A percentile compares a stretch with the other conserved stretches of the same genome.
These are phyloP conservation scores for Caenorhabditis sp. DNA, from an alignment of 2,888 invertebrate genomes.

Conservation along the genomic window DNA sequence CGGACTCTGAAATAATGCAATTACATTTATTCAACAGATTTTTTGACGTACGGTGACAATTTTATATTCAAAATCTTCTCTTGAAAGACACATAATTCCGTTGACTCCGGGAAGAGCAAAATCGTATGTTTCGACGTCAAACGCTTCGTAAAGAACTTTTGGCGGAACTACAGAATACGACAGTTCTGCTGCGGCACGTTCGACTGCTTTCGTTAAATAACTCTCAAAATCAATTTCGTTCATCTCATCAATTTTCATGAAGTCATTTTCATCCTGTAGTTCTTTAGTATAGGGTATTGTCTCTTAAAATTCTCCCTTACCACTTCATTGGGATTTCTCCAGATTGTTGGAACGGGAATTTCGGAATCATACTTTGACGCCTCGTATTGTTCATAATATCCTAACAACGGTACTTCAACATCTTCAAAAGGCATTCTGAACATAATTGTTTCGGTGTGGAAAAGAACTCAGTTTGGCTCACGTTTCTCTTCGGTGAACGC, in stretches of 20 bases:
- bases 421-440: constrained; percentile 41
- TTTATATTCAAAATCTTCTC: constrained; percentile 9
- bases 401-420: constrained; percentile 30
- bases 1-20: constrained; percentile 26
- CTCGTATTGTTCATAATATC: constrained; percentile 52
- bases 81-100: constrained; percentile 45
- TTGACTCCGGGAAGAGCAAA: constrained; percentile 58
- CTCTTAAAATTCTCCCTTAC: no score
- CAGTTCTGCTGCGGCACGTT: constrained; percentile 30
- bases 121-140: constrained; percentile 48
- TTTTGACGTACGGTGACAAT: constrained; percentile 17
- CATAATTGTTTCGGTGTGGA: background rate
- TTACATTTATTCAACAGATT: background rate
- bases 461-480: constrained; percentile 9
- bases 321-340: constrained; percentile 21
- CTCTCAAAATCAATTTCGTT: constrained; percentile 43
- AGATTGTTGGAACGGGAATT: constrained; percentile 26
- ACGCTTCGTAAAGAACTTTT: constrained; percentile 9
- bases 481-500: constrained; percentile 3
- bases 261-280: constrained; percentile 15
- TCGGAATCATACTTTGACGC: constrained; percentile 33
- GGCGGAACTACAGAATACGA: background rate
- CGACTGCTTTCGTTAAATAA: constrained; percentile 28
- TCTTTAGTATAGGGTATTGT: no score
- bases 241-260: background rate